Percentiles rank a stretch among this genome's conserved stretches.
Conservation (phyloP, 2,113 vertebrate genomes). For the Colius striatus region DNA sequence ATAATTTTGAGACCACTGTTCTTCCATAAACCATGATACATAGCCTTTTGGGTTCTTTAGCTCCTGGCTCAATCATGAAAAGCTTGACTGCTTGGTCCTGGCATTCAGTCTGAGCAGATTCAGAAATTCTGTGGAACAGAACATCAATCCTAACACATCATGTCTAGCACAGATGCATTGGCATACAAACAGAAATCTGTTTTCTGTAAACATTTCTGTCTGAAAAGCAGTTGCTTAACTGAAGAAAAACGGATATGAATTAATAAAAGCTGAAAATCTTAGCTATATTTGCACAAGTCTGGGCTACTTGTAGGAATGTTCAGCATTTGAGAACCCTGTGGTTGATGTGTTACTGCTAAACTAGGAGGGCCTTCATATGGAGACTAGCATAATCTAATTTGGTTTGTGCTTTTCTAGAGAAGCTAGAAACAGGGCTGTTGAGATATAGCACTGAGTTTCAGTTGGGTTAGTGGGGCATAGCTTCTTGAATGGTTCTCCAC, state of each 20-base stretch:
- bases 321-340: not conserved
- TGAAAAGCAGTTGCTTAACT: conserved; percentile 23
- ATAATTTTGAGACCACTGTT: not conserved
- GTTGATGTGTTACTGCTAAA: not conserved
- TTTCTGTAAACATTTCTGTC: conserved; percentile 36
- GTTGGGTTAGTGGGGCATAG: not conserved
- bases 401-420: not conserved
- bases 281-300: not conserved
- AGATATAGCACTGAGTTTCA: not conserved
- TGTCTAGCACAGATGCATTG: conserved; percentile 1
- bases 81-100: not conserved
- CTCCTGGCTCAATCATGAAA: not conserved
- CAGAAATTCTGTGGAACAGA: not conserved
- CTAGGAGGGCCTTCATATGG: not conserved
- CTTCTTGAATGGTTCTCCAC: not conserved
- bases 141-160: not conserved
- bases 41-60: not conserved
- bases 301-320: not conserved
- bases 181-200: conserved; percentile 17
- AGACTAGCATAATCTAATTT: not conserved
- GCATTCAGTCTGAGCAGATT: not conserved
- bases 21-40: not conserved
- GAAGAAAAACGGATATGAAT: not conserved
- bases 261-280: conserved; percentile 13
- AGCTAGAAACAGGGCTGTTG: not conserved